Conservation (phyloP, 2,888 invertebrate species). For the Epirrhoe tristata region DNA sequence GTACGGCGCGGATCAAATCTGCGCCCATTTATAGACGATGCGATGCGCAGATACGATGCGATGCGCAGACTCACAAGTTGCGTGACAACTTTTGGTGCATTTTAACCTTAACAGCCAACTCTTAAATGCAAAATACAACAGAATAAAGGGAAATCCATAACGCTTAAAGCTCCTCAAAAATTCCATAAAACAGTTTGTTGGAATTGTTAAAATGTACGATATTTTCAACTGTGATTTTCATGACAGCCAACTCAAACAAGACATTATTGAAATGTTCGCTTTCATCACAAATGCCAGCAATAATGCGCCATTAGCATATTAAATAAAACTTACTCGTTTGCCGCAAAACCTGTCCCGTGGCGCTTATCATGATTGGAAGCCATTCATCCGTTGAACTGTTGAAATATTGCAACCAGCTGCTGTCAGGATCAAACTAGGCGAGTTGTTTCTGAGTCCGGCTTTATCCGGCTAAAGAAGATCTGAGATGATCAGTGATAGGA, state of each 20-base stretch:
- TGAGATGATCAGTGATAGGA: too few species aligned
- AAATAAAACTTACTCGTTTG: slow-evolving; percentile 27
- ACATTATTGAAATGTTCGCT: slow-evolving; percentile 4
- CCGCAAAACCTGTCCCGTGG: slow-evolving; percentile 28
- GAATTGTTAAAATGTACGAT: too few species aligned
- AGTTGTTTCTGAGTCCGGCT: not conserved
- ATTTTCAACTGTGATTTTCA: not conserved
- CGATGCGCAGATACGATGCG: too few species aligned
- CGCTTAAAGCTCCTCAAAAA: too few species aligned
- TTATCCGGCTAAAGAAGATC: not conserved
- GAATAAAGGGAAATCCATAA: too few species aligned
- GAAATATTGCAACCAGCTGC: slow-evolving; percentile 30
- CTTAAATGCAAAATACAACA: too few species aligned
- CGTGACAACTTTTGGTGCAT: too few species aligned
- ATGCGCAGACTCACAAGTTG: too few species aligned
- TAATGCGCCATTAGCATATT: slow-evolving; percentile 25
- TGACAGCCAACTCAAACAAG: not conserved
- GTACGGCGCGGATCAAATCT: too few species aligned
- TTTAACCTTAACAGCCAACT: too few species aligned
- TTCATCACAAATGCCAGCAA: slow-evolving; percentile 15
- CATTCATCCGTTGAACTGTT: slow-evolving; percentile 36
- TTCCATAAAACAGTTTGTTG: not conserved
- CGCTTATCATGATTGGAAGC: slow-evolving; percentile 45
- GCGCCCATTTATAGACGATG: too few species aligned
- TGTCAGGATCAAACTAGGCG: slow-evolving; percentile 1